Evolutionary conservation across 2,113 vertebrate genomes (phyloP), one percentile per base, ranked within the genome.

Genomic region (Hypocryptadius cinnamomeus): DNA sequence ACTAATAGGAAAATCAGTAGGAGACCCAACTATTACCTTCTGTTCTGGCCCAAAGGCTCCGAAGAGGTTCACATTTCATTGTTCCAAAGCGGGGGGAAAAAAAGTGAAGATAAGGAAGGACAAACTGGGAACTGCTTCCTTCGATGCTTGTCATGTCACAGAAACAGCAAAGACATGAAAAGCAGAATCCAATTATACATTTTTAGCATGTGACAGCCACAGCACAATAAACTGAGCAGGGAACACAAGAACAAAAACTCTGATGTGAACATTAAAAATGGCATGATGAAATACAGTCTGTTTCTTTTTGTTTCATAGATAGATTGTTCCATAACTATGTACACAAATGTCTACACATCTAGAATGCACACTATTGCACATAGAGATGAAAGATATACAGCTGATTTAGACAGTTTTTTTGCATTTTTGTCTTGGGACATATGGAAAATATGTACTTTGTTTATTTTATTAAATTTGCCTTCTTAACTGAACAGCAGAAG

Each of bases 111-210:
- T 72, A 92, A 87, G 53, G 48, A 88, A 84, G 61, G 51, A 23
- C n/a, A 85, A 79, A 66, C 31, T 45, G 56, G 44, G 33, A 87
- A 85, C 30, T 85, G 18, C 39, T 77, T 51, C 48, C 42, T 96
- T 93, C 92, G 78, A 92, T 94, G 74, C 27, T 82, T 85, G 66
- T 83, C 68, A 48, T 56, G 54, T 80, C 71, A 66, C 42, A 89
- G 42, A 89, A 91, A 64, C 35, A 87, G 17, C 6, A 4, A 73
- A 93, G 63, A 79, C 47, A 68, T 74, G 87, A 92, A 94, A 94
- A 85, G 54, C 2, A 83, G 91, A 91, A 94, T 91, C 60, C 68
- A 85, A 74, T 95, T 91, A 87, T 40, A 24, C 51, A 60, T 73
- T 40, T 88, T 68, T 79, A 73, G 21, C 33, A 51, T 60, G 60